Evolutionary conservation across 2,888 invertebrate genomes (phyloP).

Genomic region (Ypsolopha sequella): DNA sequence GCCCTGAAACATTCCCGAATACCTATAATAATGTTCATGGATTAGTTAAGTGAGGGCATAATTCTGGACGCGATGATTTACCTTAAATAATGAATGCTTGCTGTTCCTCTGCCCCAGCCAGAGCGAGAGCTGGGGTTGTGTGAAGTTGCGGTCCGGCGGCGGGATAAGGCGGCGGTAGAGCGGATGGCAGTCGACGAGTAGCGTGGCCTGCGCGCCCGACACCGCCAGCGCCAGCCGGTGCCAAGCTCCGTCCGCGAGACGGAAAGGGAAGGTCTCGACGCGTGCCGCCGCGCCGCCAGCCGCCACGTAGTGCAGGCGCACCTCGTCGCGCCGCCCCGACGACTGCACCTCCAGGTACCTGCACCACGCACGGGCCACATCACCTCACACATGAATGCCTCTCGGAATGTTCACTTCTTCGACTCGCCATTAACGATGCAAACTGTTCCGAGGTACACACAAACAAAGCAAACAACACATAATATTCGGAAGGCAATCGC

Average conservation of each 20-base stretch:
- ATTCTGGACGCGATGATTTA: conserved; percentile 37
- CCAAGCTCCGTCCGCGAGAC: conserved; percentile 90
- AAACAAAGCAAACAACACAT: conserved; percentile 65
- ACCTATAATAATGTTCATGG: background rate
- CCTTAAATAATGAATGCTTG: conserved; percentile 90
- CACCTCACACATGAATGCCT: conserved; percentile 3
- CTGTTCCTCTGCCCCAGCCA: conserved; percentile 91
- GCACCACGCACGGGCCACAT: conserved; percentile 29
- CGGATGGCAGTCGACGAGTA: conserved; percentile 89
- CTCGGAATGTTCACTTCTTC: conserved; percentile 22
- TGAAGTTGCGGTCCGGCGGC: conserved; percentile 82
- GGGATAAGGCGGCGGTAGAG: conserved; percentile 85
- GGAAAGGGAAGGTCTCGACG: conserved; percentile 89
- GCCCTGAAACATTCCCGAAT: conserved; percentile 70
- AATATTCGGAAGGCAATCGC: conserved; percentile 34
- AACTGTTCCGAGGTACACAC: conserved; percentile 71
- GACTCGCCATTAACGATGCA: conserved; percentile 34
- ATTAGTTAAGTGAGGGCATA: background rate
- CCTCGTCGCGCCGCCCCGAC: conserved; percentile 88
- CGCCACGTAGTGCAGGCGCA: conserved; percentile 85
- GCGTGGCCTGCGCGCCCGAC: conserved; percentile 85
- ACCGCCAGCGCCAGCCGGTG: conserved; percentile 88
- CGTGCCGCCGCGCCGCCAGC: conserved; percentile 70
- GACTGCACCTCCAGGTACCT: conserved; percentile 94
- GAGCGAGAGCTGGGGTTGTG: conserved; percentile 78